A percentile compares a stretch with the other conserved stretches of the same genome.
Evolutionary conservation across 2,888 invertebrate genomes (phyloP).

Genomic region (Baccha elongata): DNA sequence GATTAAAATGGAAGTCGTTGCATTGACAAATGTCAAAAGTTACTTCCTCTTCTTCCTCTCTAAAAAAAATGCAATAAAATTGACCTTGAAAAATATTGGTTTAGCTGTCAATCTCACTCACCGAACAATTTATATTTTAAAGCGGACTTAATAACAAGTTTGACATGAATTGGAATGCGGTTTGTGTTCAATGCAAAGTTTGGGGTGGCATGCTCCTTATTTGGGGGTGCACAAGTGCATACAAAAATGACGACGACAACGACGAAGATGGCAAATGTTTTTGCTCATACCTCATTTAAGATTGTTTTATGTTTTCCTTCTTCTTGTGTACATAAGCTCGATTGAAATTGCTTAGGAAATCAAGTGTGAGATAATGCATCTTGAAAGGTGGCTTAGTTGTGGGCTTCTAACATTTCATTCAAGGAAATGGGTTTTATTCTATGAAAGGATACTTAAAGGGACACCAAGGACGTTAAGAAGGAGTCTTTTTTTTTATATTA

Average conservation of each 20-base stretch:
- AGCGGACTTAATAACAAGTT: neutral
- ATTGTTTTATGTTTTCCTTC: neutral
- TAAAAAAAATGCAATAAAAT: constrained; percentile 4
- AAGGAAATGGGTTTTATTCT: neutral
- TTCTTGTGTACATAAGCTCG: constrained; percentile 4
- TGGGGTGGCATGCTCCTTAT: neutral
- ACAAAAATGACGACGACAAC: neutral
- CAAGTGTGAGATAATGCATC: constrained; percentile 31
- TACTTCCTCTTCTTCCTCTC: neutral
- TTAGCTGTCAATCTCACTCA: constrained; percentile 6
- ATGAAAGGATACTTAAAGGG: neutral
- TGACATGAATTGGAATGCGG: constrained; percentile 13
- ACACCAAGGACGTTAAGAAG: neutral
- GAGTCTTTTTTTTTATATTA: neutral
- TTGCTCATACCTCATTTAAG: neutral
- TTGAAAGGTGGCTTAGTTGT: constrained; percentile 26
- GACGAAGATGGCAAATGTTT: neutral
- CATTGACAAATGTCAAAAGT: neutral
- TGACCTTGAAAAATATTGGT: constrained; percentile 7
- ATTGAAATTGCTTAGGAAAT: constrained; percentile 24
- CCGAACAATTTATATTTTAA: neutral
- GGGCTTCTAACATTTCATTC: constrained; percentile 12
- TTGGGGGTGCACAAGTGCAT: neutral
- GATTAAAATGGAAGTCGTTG: neutral
- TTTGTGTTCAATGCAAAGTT: neutral